A percentile compares a stretch with the other conserved stretches of the same genome.
Evolutionary conservation across 2,113 vertebrate species (phyloP).

Genomic region (Gadus macrocephalus): DNA sequence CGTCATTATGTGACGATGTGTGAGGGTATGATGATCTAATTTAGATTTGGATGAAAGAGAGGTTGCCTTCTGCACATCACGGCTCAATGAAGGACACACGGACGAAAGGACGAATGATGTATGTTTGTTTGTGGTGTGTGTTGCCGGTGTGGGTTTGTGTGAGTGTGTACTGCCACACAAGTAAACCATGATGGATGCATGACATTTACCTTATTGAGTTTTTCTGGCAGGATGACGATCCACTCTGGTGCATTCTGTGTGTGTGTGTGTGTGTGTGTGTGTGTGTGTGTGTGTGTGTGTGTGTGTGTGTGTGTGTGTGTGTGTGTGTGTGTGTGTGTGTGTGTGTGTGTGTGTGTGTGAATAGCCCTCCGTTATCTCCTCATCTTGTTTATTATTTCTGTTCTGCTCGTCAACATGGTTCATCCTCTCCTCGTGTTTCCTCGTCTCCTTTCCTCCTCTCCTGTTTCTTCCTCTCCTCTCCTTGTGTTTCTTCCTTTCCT

Average conservation of each 20-base stretch:
- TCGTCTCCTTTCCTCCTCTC: no score
- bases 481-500: neutral
- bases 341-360: neutral
- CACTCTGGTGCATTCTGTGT: conserved; percentile 28
- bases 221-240: conserved; percentile 42
- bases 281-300: conserved; percentile 21
- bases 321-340: conserved; percentile 25
- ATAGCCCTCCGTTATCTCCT: no score
- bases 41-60: conserved; percentile 7
- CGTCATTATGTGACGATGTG: neutral
- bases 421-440: no score
- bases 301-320: conserved; percentile 5
- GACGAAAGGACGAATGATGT: conserved; percentile 38
- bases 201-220: conserved; percentile 59
- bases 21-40: conserved; percentile 3
- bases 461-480: no score
- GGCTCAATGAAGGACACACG: conserved; percentile 32
- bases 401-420: no score
- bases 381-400: no score
- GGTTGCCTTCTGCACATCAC: conserved; percentile 14
- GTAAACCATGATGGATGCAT: conserved; percentile 46
- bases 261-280: conserved; percentile 20
- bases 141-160: no score
- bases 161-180: conserved; percentile 10
- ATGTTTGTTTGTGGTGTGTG: no score